phyloP scores from a whole-genome alignment of 2,113 vertebrate genomes.

The Gymnarchus niloticus region DNA sequence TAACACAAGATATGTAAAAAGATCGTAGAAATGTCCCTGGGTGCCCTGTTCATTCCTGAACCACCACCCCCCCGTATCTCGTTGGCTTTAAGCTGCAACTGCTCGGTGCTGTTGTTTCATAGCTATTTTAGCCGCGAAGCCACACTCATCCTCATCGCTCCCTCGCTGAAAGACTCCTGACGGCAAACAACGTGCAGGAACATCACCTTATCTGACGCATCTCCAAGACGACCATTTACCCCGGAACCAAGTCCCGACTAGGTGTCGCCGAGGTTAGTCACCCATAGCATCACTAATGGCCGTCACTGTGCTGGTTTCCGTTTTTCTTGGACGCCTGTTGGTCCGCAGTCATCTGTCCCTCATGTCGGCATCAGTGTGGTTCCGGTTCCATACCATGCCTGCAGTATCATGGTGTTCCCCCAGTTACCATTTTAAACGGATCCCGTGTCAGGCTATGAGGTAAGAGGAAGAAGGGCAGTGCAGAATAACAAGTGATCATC shows the following conservation, averaged over 20 bases:
- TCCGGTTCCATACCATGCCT: slow-evolving; percentile 24
- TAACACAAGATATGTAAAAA: background rate
- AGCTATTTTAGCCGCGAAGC: background rate
- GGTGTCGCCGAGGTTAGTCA: background rate
- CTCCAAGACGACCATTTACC: background rate
- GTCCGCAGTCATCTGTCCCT: slow-evolving; percentile 11
- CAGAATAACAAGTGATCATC: background rate
- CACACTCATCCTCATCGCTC: background rate
- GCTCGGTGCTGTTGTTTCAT: background rate
- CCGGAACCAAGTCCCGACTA: background rate
- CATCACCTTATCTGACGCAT: background rate
- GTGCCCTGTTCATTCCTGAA: background rate
- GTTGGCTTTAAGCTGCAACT: background rate
- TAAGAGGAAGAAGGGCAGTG: background rate
- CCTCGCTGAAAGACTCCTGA: background rate
- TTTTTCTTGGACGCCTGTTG: background rate
- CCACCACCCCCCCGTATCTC: background rate
- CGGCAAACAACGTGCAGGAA: background rate
- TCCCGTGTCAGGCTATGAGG: background rate
- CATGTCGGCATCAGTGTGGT: slow-evolving; percentile 27
- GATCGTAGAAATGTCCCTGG: background rate
- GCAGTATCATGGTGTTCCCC: slow-evolving; percentile 8
- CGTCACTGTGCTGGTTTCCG: background rate
- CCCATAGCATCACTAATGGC: background rate
- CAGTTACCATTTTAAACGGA: slow-evolving; percentile 27